Percentiles rank a stretch among this genome's conserved stretches.
Evolutionary conservation across 1,140 invertebrate genomes (phyloP).

Genomic region (Sminthurinus signatus): DNA sequence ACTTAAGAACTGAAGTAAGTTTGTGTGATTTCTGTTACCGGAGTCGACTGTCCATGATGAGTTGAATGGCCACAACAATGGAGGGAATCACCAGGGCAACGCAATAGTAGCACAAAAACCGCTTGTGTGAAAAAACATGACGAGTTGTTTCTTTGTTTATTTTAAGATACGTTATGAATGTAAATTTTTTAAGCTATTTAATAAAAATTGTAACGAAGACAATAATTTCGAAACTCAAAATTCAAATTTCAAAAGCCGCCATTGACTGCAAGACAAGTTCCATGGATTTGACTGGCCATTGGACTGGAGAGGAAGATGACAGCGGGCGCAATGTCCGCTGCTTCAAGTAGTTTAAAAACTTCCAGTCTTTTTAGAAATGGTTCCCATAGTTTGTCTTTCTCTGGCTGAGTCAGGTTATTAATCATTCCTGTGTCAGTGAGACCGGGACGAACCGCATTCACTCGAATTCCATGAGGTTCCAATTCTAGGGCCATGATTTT

Average conservation of each 20-base stretch:
- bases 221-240: too few species aligned
- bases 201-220: too few species aligned
- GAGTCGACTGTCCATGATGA: too few species aligned
- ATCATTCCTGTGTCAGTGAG: constrained; percentile 11
- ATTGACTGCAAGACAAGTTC: background rate
- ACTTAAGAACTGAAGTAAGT: too few species aligned
- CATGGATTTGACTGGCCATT: background rate
- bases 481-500: constrained; percentile 27
- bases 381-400: background rate
- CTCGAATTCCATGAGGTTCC: constrained; percentile 8
- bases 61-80: too few species aligned
- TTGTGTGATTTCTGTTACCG: too few species aligned
- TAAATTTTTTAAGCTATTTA: too few species aligned
- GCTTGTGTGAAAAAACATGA: too few species aligned
- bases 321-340: constrained; percentile 56
- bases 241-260: background rate
- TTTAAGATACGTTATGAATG: too few species aligned
- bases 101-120: too few species aligned
- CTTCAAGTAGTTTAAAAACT: background rate
- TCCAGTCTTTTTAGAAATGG: background rate
- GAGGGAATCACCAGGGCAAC: too few species aligned
- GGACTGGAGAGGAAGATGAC: constrained; percentile 7
- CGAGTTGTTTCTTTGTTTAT: too few species aligned
- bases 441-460: constrained; percentile 20
- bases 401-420: background rate